These are phyloP conservation scores for Platanista minor DNA, from an alignment of 2,113 vertebrate genomes.

Conservation along the genomic window DNA sequence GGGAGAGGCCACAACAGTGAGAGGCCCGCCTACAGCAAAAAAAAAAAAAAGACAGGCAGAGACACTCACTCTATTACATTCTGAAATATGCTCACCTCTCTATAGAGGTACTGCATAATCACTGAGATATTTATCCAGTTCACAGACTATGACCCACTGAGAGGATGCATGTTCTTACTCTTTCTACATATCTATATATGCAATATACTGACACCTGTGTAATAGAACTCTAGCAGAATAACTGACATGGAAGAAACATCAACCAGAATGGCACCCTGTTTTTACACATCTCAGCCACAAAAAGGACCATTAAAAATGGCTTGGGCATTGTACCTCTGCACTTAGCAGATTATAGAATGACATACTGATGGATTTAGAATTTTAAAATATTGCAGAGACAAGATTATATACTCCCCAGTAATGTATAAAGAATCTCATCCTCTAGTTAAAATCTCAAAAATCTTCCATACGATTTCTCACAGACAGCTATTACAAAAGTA, in stretches of 20 bases:
- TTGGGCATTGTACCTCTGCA: background rate
- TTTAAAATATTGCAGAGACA: background rate
- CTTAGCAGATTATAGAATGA: background rate
- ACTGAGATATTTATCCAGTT: background rate
- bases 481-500: conserved; percentile 20
- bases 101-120: background rate
- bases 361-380: background rate
- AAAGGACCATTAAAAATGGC: background rate
- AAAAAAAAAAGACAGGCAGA: background rate
- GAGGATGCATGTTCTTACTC: background rate
- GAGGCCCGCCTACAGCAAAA: too few relatives aligned
- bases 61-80: background rate
- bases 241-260: background rate
- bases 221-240: background rate
- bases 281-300: background rate
- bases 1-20: too few relatives aligned
- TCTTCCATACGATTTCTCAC: background rate
- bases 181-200: background rate
- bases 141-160: background rate
- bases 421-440: background rate
- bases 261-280: background rate
- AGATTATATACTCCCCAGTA: conserved; percentile 4
- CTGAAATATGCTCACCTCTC: background rate
- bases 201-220: background rate
- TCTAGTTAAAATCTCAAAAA: conserved; percentile 16